Conservation (phyloP, 2,888 invertebrate genomes). For the Brachyopa scutellaris region DNA sequence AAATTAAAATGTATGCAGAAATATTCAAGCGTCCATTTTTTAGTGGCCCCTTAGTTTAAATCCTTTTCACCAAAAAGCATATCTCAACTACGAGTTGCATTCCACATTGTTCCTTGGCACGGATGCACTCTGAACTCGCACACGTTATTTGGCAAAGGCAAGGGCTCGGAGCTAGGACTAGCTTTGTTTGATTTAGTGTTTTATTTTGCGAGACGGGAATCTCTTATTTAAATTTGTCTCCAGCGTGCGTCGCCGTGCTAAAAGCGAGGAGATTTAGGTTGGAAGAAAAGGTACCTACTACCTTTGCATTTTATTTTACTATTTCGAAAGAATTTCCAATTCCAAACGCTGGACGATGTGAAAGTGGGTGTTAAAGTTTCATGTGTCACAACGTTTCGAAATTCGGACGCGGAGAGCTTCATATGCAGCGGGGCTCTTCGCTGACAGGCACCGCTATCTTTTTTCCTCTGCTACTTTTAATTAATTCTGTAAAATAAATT, state of each 20-base stretch:
- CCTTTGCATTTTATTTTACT: too few relatives aligned
- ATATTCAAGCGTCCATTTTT: constrained; percentile 45
- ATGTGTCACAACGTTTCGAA: constrained; percentile 51
- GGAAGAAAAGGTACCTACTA: too few relatives aligned
- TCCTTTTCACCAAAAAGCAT: constrained; percentile 1
- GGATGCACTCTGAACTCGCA: neutral
- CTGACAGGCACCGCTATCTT: constrained; percentile 46
- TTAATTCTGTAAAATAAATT: constrained; percentile 70
- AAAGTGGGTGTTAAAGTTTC: constrained; percentile 57
- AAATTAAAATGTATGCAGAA: constrained; percentile 36
- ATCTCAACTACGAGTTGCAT: too few relatives aligned
- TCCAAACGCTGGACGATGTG: too few relatives aligned
- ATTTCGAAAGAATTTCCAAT: too few relatives aligned
- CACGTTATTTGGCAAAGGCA: constrained; percentile 10
- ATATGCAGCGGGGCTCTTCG: constrained; percentile 50
- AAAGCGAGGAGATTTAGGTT: too few relatives aligned
- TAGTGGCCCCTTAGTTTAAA: constrained; percentile 14
- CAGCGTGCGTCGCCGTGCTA: constrained; percentile 6
- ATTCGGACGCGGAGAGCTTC: constrained; percentile 30
- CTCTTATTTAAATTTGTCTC: constrained; percentile 50
- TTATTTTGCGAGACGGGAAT: constrained; percentile 21
- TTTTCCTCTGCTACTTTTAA: constrained; percentile 49
- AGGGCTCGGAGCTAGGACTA: constrained; percentile 12
- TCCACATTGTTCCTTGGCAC: neutral
- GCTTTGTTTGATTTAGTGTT: constrained; percentile 37